A percentile compares a stretch with the other conserved stretches of the same genome.
These are phyloP conservation scores for Scaptomyza flava DNA, from an alignment of 2,888 invertebrate genomes.

Conservation along the genomic window DNA sequence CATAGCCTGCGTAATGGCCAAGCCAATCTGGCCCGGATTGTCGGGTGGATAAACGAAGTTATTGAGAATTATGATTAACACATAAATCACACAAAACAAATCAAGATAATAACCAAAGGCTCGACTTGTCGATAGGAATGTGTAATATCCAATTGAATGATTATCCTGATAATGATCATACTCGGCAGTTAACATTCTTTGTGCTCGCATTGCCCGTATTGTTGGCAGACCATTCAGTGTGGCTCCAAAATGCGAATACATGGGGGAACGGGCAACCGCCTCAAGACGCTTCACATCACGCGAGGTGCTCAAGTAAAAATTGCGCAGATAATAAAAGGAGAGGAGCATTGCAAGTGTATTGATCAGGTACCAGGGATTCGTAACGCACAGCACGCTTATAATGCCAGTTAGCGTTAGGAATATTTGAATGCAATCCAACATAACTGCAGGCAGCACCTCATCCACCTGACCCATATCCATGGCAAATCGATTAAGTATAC, in stretches of 20 bases:
- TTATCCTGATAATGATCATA: slow-evolving; percentile 93
- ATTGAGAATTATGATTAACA: slow-evolving; percentile 92
- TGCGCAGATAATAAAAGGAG: slow-evolving; percentile 90
- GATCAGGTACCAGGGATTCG: slow-evolving; percentile 90
- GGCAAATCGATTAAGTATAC: slow-evolving; percentile 94
- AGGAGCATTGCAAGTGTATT: slow-evolving; percentile 89
- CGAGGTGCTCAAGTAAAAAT: slow-evolving; percentile 91
- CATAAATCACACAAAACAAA: slow-evolving; percentile 93
- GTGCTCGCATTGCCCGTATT: slow-evolving; percentile 94
- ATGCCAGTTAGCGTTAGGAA: slow-evolving; percentile 92
- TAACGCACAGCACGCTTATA: slow-evolving; percentile 89
- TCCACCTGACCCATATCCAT: slow-evolving; percentile 91
- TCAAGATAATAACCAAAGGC: slow-evolving; percentile 98
- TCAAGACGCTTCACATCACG: slow-evolving; percentile 92
- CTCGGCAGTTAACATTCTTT: slow-evolving; percentile 90
- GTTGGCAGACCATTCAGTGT: slow-evolving; percentile 96
- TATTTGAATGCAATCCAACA: slow-evolving; percentile 87
- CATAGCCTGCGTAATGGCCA: slow-evolving; percentile 92
- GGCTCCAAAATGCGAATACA: slow-evolving; percentile 96
- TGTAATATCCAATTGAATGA: slow-evolving; percentile 96
- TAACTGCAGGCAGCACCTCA: slow-evolving; percentile 82
- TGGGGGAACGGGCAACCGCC: slow-evolving; percentile 95
- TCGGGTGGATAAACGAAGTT: slow-evolving; percentile 91
- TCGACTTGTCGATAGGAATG: slow-evolving; percentile 94
- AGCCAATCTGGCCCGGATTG: slow-evolving; percentile 90